Evolutionary conservation across 2,113 vertebrate genomes (phyloP).

Genomic region (Aythya baeri): DNA sequence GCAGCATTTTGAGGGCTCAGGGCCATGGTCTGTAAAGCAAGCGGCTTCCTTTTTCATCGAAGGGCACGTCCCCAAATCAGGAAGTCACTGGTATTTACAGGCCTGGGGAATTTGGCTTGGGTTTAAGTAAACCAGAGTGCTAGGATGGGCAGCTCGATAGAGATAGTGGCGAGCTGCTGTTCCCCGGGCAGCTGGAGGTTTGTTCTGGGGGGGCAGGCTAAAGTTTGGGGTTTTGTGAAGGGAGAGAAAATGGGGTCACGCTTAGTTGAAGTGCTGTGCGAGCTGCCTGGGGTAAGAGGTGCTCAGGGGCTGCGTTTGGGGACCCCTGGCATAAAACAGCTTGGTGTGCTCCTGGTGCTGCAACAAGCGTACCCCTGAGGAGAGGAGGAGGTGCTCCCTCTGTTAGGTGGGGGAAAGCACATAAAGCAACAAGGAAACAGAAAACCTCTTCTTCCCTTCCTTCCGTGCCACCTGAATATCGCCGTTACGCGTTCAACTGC

Average conservation of each 20-base stretch:
- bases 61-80: slow-evolving; percentile 8
- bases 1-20: neutral
- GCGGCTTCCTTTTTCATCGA: neutral
- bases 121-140: neutral
- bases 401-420: neutral
- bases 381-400: neutral
- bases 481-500: neutral
- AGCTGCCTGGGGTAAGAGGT: neutral
- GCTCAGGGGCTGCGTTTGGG: neutral
- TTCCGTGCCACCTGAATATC: neutral
- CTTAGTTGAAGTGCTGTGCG: neutral
- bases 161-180: neutral
- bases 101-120: neutral
- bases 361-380: neutral
- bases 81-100: neutral
- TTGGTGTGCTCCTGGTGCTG: neutral
- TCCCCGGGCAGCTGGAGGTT: neutral
- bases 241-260: neutral
- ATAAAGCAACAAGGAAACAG: neutral
- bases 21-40: neutral
- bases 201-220: neutral
- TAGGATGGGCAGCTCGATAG: neutral
- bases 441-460: neutral
- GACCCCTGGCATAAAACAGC: fast-evolving
- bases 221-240: neutral